Evolutionary conservation across 2,797 vertebrate genomes (phyloP).

Genomic region (Astyanax mexicanus): DNA sequence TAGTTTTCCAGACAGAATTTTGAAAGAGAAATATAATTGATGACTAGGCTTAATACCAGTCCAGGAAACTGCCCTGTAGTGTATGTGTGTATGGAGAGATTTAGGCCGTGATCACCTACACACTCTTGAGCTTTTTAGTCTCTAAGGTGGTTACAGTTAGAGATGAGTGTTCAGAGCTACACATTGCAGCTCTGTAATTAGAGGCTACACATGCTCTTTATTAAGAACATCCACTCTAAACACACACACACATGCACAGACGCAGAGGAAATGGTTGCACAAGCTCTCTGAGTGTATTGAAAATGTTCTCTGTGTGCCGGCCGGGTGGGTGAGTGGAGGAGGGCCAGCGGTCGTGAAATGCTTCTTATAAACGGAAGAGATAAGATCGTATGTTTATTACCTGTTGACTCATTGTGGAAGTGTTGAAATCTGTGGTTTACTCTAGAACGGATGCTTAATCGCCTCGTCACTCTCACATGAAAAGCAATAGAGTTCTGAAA

Average conservation of each 20-base stretch:
- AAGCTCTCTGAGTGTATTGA: background rate
- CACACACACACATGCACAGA: background rate
- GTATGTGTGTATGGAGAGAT: background rate
- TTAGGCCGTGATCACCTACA: background rate
- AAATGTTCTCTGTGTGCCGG: background rate
- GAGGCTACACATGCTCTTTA: conserved; percentile 38
- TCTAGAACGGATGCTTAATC: background rate
- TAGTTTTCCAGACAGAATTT: too few relatives aligned
- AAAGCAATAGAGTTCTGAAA: too few relatives aligned
- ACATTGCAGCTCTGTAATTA: conserved; percentile 48
- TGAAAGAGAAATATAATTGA: too few relatives aligned
- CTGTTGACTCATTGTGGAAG: background rate
- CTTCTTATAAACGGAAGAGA: background rate
- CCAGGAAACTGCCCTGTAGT: too few relatives aligned
- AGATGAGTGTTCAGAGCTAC: conserved; percentile 6
- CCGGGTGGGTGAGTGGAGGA: background rate
- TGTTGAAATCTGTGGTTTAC: background rate
- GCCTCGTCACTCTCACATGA: background rate
- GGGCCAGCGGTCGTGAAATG: background rate
- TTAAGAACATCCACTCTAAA: conserved; percentile 18
- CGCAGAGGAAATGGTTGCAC: background rate
- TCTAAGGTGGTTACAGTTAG: background rate
- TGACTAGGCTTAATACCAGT: too few relatives aligned
- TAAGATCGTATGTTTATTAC: background rate
- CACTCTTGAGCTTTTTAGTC: background rate